A percentile compares a stretch with the other conserved stretches of the same genome.
Conservation (phyloP, 2,888 invertebrate species). For the Sesamia inferens region DNA sequence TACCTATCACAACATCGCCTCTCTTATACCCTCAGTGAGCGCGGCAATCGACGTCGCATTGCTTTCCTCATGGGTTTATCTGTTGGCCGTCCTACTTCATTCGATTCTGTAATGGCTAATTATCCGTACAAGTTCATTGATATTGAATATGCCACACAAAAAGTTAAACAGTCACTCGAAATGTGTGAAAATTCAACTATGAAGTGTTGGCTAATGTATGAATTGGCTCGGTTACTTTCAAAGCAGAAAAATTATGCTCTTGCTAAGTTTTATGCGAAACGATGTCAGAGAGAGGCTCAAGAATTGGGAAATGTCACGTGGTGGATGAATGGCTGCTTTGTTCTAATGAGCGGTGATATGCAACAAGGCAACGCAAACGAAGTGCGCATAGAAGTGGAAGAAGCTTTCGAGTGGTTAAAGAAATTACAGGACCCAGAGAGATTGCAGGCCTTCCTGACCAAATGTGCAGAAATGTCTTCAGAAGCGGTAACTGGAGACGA, state of each 20-base stretch:
- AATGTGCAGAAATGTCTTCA: slow-evolving; percentile 82
- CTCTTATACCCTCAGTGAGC: slow-evolving; percentile 84
- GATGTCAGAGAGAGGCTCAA: slow-evolving; percentile 84
- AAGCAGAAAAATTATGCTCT: slow-evolving; percentile 85
- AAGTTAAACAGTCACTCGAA: slow-evolving; percentile 77
- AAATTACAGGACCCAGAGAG: slow-evolving; percentile 82
- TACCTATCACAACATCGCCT: slow-evolving; percentile 83
- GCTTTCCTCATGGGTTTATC: slow-evolving; percentile 86
- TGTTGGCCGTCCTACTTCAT: slow-evolving; percentile 82
- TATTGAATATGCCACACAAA: slow-evolving; percentile 80
- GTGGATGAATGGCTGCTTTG: slow-evolving; percentile 86
- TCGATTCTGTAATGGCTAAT: slow-evolving; percentile 86
- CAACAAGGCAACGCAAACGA: slow-evolving; percentile 87
- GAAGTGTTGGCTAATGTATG: slow-evolving; percentile 87
- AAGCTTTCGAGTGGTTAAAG: slow-evolving; percentile 83
- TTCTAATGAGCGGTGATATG: slow-evolving; percentile 86
- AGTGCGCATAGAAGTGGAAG: slow-evolving; percentile 84
- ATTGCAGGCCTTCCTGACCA: slow-evolving; percentile 81
- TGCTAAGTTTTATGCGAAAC: slow-evolving; percentile 85
- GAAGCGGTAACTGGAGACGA: slow-evolving; percentile 81
- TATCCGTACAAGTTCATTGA: slow-evolving; percentile 86
- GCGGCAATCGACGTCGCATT: slow-evolving; percentile 84
- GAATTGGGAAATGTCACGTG: slow-evolving; percentile 80
- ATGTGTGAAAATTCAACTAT: slow-evolving; percentile 87
- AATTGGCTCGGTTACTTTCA: slow-evolving; percentile 81